phyloP scores from a whole-genome alignment of 2,797 vertebrate genomes.

The Crax fasciolata region DNA sequence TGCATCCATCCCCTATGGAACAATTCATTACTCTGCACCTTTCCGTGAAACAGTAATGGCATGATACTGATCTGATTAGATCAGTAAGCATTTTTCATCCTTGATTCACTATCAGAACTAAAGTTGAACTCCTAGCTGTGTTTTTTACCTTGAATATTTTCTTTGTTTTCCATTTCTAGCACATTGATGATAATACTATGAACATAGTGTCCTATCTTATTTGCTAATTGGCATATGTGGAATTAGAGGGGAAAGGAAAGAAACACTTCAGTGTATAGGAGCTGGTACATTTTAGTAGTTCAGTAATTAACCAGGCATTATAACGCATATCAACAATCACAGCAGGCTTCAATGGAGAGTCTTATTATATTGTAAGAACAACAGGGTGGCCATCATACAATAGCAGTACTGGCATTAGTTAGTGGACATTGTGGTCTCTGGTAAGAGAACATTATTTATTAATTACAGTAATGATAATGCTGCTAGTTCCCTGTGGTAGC shows the following conservation, averaged over 20 bases:
- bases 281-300: background rate
- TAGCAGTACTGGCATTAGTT: background rate
- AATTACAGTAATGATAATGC: conserved; percentile 40
- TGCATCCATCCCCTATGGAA: background rate
- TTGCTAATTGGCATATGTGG: background rate
- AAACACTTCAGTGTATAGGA: background rate
- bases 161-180: background rate
- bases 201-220: background rate
- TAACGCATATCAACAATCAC: background rate
- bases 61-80: background rate
- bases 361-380: conserved; percentile 2
- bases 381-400: background rate
- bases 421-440: conserved; percentile 8
- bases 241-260: background rate
- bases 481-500: background rate
- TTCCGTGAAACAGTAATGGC: background rate
- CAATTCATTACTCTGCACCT: background rate
- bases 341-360: background rate
- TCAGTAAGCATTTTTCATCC: background rate
- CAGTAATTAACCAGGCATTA: conserved; percentile 11
- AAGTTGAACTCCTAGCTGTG: background rate
- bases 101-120: background rate
- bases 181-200: background rate
- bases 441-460: conserved; percentile 34
- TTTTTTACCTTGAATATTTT: background rate